Percentiles rank a stretch among this genome's conserved stretches.
Evolutionary conservation across 2,888 invertebrate species (phyloP).

Genomic region (Rhamnusium bicolor): DNA sequence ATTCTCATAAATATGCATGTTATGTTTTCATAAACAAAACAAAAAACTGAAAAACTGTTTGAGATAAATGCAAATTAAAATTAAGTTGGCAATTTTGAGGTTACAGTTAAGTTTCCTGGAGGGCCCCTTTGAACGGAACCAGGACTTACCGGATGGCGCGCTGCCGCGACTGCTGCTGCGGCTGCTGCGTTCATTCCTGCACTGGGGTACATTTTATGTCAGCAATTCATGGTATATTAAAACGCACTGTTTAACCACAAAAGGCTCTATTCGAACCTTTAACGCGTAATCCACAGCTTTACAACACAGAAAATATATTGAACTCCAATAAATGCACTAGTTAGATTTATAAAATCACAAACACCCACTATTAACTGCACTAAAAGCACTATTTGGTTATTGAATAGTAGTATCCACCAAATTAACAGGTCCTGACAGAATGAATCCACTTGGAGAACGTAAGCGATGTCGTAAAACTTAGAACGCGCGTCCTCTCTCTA

Average conservation of each 20-base stretch:
- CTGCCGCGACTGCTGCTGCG: constrained; percentile 88
- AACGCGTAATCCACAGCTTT: constrained; percentile 20
- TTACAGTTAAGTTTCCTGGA: not conserved
- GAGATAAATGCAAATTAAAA: not conserved
- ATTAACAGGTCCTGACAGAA: not conserved
- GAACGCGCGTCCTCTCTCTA: constrained; percentile 55
- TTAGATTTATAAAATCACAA: not conserved
- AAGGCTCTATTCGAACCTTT: constrained; percentile 5
- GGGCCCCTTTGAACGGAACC: not conserved
- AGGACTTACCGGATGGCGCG: constrained; percentile 87
- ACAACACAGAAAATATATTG: not conserved
- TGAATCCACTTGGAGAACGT: not conserved
- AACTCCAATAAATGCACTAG: constrained; percentile 11
- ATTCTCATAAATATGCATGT: not conserved
- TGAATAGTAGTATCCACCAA: constrained; percentile 1
- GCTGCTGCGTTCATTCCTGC: constrained; percentile 91
- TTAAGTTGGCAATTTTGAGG: not conserved
- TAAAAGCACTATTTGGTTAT: not conserved
- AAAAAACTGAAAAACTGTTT: not conserved
- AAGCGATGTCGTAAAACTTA: constrained; percentile 28
- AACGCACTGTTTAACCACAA: constrained; percentile 42
- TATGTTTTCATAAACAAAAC: not conserved
- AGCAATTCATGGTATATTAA: constrained; percentile 66
- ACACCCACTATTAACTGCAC: constrained; percentile 28
- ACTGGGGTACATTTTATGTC: constrained; percentile 85